phyloP scores from a whole-genome alignment of 2,113 vertebrate species.

The Forbesichthys papilliferus region DNA sequence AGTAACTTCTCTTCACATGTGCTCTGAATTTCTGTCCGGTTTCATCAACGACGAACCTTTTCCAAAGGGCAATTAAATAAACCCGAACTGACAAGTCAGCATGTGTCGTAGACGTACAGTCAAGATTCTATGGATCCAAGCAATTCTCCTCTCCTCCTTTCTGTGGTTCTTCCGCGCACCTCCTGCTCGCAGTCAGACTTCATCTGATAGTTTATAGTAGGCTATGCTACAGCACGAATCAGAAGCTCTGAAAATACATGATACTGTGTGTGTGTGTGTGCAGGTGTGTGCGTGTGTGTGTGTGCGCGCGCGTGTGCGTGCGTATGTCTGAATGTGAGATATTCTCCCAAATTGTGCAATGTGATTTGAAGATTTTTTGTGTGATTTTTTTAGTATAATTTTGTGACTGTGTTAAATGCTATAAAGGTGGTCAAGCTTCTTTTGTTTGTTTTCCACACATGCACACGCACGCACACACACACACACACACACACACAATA shows the following conservation, averaged over 20 bases:
- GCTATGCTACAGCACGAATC: too few species aligned
- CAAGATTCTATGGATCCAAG: neutral
- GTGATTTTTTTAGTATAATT: neutral
- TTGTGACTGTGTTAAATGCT: neutral
- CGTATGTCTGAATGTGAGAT: conserved; percentile 15
- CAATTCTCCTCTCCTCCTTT: conserved; percentile 33
- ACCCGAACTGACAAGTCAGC: too few species aligned
- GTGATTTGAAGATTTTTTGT: neutral
- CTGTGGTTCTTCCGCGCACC: conserved; percentile 9
- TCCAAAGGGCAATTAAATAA: too few species aligned
- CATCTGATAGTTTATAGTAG: too few species aligned
- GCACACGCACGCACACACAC: conserved; percentile 1
- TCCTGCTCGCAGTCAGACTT: too few species aligned
- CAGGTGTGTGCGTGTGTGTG: conserved; percentile 13
- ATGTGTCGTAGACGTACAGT: neutral
- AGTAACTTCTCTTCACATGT: too few species aligned
- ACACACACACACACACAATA: neutral
- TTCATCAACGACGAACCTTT: too few species aligned
- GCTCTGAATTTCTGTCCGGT: too few species aligned
- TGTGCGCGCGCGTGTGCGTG: conserved; percentile 10
- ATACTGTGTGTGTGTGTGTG: conserved; percentile 19
- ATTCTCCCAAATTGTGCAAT: neutral
- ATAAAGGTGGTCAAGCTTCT: too few species aligned
- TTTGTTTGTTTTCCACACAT: neutral
- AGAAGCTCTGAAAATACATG: conserved; percentile 50